phyloP scores from a whole-genome alignment of 2,888 invertebrate genomes.

The Drosophila hamatofila region DNA sequence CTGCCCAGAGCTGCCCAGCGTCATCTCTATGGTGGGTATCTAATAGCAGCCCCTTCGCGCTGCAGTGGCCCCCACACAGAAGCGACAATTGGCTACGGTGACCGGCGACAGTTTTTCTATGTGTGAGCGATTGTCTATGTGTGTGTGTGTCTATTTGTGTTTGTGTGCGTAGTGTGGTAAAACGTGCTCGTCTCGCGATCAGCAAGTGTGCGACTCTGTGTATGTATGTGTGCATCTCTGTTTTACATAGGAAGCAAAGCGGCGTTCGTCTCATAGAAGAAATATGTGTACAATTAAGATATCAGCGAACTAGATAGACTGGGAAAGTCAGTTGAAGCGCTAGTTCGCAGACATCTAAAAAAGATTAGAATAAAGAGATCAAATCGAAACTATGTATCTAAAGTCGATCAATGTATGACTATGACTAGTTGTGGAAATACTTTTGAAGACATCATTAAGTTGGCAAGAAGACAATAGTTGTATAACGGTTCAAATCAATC shows the following conservation, averaged over 20 bases:
- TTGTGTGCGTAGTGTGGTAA: constrained; percentile 2
- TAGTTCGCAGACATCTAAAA: neutral
- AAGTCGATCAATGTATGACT: neutral
- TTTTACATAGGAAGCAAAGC: constrained; percentile 21
- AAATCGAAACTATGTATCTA: too few species aligned
- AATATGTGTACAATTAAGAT: constrained; percentile 6
- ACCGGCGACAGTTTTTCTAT: constrained; percentile 38
- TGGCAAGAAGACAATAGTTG: neutral
- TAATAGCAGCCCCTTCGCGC: neutral
- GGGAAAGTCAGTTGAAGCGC: constrained; percentile 5
- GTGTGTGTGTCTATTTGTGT: neutral
- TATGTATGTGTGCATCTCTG: neutral
- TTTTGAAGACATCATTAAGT: neutral
- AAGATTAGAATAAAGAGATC: constrained; percentile 5
- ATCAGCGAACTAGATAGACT: constrained; percentile 3
- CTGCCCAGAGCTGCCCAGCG: too few species aligned
- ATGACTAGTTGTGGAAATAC: neutral
- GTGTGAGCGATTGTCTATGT: neutral
- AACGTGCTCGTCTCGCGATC: constrained; percentile 40
- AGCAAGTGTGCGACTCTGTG: neutral
- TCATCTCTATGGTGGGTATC: constrained; percentile 15
- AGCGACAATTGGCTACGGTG: constrained; percentile 20
- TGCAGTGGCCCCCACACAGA: constrained; percentile 6
- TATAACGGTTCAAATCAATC: neutral
- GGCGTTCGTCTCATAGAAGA: constrained; percentile 6